Percentiles rank a stretch among this genome's conserved stretches.
phyloP scores from a whole-genome alignment of 2,797 vertebrate species.

The Poecilia velifera region DNA sequence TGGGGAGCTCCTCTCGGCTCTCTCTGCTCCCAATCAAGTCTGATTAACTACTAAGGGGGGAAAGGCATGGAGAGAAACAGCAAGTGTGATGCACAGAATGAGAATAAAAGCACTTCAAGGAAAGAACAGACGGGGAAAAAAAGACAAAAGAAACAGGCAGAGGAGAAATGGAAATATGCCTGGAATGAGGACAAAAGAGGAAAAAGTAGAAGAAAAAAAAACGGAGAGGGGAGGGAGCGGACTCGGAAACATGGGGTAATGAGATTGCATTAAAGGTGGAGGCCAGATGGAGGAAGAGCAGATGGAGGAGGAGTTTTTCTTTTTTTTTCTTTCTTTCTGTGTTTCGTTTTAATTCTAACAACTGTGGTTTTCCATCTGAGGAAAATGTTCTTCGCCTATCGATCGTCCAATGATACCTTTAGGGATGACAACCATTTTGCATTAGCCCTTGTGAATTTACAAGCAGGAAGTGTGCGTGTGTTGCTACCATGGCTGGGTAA shows the following conservation, averaged over 20 bases:
- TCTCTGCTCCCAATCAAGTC: constrained; percentile 77
- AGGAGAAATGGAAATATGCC: constrained; percentile 26
- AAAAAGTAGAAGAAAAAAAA: background rate
- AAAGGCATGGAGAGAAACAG: constrained; percentile 55
- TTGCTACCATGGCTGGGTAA: constrained; percentile 7
- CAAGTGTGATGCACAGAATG: constrained; percentile 55
- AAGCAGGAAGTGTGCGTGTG: constrained; percentile 12
- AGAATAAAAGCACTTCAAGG: constrained; percentile 49
- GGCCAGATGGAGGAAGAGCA: constrained; percentile 48
- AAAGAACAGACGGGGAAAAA: constrained; percentile 30
- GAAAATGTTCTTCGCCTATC: constrained; percentile 61
- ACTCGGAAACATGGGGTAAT: constrained; percentile 46
- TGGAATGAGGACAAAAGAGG: constrained; percentile 44
- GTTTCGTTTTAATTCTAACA: constrained; percentile 55
- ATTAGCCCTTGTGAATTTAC: constrained; percentile 37
- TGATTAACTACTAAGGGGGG: constrained; percentile 72
- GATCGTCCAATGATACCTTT: constrained; percentile 58
- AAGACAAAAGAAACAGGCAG: constrained; percentile 28
- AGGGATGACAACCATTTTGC: constrained; percentile 52
- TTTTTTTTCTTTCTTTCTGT: constrained; percentile 34
- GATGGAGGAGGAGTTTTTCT: constrained; percentile 28
- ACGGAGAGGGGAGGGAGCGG: constrained; percentile 6
- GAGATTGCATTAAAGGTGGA: constrained; percentile 45
- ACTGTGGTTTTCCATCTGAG: constrained; percentile 51
- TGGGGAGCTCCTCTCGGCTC: constrained; percentile 71